phyloP scores from a whole-genome alignment of 1,140 invertebrate species.

The Daktulosphaira vitifoliae region DNA sequence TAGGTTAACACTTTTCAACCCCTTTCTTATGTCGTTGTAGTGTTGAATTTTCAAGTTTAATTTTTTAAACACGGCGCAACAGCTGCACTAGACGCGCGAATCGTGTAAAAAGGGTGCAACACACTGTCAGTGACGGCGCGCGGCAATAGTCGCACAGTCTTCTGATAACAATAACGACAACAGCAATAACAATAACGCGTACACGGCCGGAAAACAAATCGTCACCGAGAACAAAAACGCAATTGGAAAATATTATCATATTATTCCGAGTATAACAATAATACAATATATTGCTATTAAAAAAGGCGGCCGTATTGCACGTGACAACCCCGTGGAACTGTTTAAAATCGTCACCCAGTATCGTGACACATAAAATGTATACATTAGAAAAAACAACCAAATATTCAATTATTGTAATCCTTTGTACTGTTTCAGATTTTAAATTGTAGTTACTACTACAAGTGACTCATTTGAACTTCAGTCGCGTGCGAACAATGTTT shows the following conservation, averaged over 20 bases:
- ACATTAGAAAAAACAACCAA: not conserved
- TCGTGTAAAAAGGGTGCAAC: conserved; percentile 9
- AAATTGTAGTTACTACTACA: not conserved
- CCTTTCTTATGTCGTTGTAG: conserved; percentile 13
- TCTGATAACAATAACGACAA: no score
- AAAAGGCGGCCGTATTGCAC: conserved; percentile 21
- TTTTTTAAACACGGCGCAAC: conserved; percentile 22
- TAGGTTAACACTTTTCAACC: conserved; percentile 23
- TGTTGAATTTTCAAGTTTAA: conserved; percentile 25
- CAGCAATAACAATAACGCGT: conserved; percentile 23
- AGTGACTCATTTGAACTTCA: not conserved
- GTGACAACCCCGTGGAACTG: not conserved
- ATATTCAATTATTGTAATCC: not conserved
- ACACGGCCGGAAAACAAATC: conserved; percentile 19
- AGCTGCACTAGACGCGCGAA: conserved; percentile 17
- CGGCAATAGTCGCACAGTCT: not conserved
- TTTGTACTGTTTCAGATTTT: no score
- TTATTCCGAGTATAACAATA: not conserved
- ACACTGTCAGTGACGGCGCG: not conserved
- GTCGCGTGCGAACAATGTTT: not conserved
- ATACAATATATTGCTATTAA: conserved; percentile 19
- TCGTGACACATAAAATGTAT: not conserved
- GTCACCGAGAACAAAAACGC: conserved; percentile 3
- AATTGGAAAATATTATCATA: conserved; percentile 15
- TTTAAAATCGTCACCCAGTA: not conserved